phyloP scores from a whole-genome alignment of 2,888 invertebrate genomes.

The Drosophila rellima region DNA sequence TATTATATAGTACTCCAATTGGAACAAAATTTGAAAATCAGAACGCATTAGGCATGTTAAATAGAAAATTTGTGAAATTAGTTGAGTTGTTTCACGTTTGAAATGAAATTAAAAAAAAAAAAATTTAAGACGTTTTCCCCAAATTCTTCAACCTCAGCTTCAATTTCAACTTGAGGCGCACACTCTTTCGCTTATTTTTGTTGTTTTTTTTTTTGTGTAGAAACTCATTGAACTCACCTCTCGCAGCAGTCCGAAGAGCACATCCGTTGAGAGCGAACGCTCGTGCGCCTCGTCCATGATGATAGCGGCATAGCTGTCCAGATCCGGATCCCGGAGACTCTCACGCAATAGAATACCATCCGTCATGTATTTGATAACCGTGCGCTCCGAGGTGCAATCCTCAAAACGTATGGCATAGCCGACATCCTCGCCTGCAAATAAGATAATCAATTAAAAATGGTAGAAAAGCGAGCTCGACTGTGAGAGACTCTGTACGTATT shows the following conservation, averaged over 20 bases:
- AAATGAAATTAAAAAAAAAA: too few species aligned
- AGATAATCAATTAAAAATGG: neutral
- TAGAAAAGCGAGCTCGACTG: neutral
- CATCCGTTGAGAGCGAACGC: conserved; percentile 98
- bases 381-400: conserved; percentile 98
- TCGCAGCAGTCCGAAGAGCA: conserved; percentile 97
- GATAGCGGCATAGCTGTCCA: conserved; percentile 98
- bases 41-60: too few species aligned
- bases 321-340: conserved; percentile 97
- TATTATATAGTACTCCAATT: too few species aligned
- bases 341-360: conserved; percentile 99
- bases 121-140: neutral
- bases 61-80: too few species aligned
- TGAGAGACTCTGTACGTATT: neutral
- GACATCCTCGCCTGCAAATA: conserved; percentile 91
- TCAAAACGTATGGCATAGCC: conserved; percentile 99
- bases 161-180: neutral
- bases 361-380: conserved; percentile 99
- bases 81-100: too few species aligned
- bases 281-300: conserved; percentile 99
- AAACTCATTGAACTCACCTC: conserved; percentile 89
- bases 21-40: too few species aligned
- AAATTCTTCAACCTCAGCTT: neutral
- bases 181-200: too few species aligned
- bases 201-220: too few species aligned